Evolutionary conservation across 2,797 vertebrate genomes (phyloP), one percentile per base, ranked within the genome.

Genomic region (Enteromius mattozi): DNA sequence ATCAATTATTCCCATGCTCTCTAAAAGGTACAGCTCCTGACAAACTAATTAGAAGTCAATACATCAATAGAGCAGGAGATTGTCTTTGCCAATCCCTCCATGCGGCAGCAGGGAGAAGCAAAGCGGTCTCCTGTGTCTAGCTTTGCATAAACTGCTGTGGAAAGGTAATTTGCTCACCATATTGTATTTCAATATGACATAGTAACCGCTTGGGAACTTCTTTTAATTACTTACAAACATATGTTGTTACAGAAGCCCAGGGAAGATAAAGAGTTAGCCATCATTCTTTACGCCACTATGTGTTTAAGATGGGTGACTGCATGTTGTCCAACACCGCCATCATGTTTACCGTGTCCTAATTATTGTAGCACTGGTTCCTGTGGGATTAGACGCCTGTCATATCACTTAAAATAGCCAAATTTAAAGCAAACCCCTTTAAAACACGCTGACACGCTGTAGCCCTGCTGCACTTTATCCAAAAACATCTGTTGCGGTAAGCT

Each of bases 201-300:
- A 85, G 90, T 90, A 92, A 88, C 88, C 92, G 45, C 91, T 86
- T 83, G 92, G 93, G 93, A 93, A 91, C 91, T 89, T 92, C 88
- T 93, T 94, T 93, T 95, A 95, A 95, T 95, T 95, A 94, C 93
- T 92, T 92, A 88, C 90, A 93, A 94, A 94, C 93, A 94, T 93
- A 91, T 94, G 92, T 93, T 93, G 92, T 89, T 93, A 90, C 89
- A 90, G 88, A 91, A 78, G 89, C 89, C 86, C 81, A 76, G 88
- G 90, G 90, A 93, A 91, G 90, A 92, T 87, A 86, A 88, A 89
- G 86, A 89, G 81, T 90, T 85, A 92, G 87, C 87, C 82, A 88
- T 93, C 77, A 87, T 90, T 88, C 88, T 84, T 80, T 80, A 86
- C 85, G 83, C 85, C 51, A 69, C 78, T 78, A 66, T 89, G 86